A percentile compares a stretch with the other conserved stretches of the same genome.
These are phyloP conservation scores for Dasypogon diadema DNA, from an alignment of 2,888 invertebrate species.

Conservation along the genomic window DNA sequence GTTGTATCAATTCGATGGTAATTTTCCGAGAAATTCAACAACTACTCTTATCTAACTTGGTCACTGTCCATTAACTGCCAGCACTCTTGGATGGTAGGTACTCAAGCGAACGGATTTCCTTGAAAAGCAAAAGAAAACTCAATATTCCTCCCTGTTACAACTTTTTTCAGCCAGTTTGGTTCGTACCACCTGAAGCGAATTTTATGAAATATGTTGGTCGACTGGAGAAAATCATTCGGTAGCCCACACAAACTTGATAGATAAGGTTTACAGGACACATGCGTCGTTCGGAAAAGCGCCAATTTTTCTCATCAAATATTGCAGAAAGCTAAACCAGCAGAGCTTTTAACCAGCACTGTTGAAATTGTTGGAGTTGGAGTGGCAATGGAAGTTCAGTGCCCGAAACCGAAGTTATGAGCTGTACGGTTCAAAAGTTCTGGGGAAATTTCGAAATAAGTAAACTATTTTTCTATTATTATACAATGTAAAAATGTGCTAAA, in stretches of 20 bases:
- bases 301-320: constrained; percentile 2
- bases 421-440: too few species aligned
- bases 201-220: constrained; percentile 39
- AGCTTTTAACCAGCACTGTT: constrained; percentile 6
- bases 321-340: not conserved
- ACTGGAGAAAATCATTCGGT: constrained; percentile 42
- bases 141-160: not conserved
- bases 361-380: not conserved
- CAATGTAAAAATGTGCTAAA: too few species aligned
- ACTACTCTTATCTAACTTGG: not conserved
- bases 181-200: constrained; percentile 32
- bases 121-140: constrained; percentile 5
- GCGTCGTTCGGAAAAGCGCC: constrained; percentile 12
- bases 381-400: too few species aligned
- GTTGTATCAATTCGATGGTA: constrained; percentile 39
- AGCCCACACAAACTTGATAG: constrained; percentile 33
- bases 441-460: too few species aligned
- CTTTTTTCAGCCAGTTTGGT: not conserved
- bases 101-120: not conserved
- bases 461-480: too few species aligned
- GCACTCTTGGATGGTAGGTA: not conserved
- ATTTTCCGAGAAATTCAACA: too few species aligned
- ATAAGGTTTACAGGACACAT: constrained; percentile 24
- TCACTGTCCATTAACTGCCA: not conserved
- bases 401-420: too few species aligned